Evolutionary conservation across 2,113 vertebrate genomes (phyloP), one percentile per base, ranked within the genome.

Genomic region (Coryphaenoides rupestris): DNA sequence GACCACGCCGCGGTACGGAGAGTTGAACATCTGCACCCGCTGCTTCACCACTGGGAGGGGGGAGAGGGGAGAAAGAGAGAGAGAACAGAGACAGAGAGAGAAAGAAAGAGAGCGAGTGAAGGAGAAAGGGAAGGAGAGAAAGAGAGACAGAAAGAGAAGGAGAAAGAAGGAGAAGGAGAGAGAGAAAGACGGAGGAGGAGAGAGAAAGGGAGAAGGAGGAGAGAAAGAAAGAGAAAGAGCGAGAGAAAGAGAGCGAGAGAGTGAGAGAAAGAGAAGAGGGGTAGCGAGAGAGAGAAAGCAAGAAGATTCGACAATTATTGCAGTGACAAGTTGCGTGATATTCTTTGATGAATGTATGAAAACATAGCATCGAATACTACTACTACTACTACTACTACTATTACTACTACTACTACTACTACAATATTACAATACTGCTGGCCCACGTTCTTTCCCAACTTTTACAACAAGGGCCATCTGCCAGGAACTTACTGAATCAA

Each of bases 1-100:
- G 73, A 90, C 90, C 77, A 97, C 96, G 59, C 93, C 87, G n/a
- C 91, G 90, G 90, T 98, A 98, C 0, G 97, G 97, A 0, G 97
- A 99, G 77, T 99, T 99, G 89, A 94, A 99, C 97, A 99, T 98
- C 92, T 99, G 97, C 96, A 99, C 96, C 84, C 97, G 93, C 83
- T 99, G 97, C 91, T 99, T 99, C 89, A 99, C 92, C 88, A 98
- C 96, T 99, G 69, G 19, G 14, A 33, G 46, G 21, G 16, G 16
- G 40, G 61, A 28, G 55, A 13, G 63, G 4, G 13, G 64, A 4
- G 0, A 0, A 0, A 46, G 24, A 56, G 58, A 63, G 4, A 22
- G 28, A 47, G 40, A 58, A 21, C 17, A 7, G 50, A 24, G 13
- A 54, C 15, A 49, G 4, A 22, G 5, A 26, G 9, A 47, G 14